Base-by-base conservation (phyloP, 2,888 invertebrate species). In the Pseudolycoriella hygida region DNA sequence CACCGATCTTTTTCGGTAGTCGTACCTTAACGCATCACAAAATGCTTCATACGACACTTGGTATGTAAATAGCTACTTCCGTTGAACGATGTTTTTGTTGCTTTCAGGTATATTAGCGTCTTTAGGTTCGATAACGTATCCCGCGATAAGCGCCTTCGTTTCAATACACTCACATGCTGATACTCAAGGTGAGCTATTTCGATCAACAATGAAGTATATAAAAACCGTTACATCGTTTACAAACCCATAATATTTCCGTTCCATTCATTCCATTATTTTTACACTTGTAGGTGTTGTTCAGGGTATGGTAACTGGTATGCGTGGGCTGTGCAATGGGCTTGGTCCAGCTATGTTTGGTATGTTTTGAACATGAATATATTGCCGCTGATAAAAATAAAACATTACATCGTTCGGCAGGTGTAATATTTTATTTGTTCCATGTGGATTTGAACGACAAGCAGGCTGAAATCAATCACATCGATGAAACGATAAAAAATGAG, bases 251-350 rank as follows among this genome's bases (percentile, higher is more conserved):
- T 19, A 25, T 18, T 25, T 25, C n/a, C n/a, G n/a, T 40, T 18
- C 14, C 20, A 19, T 40, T 40, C 17, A 5, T 6, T 5, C 18
- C 18, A 19, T 19, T 10, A 17, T 40, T n/a, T 15, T 42, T 38
- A 19, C 37, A 34, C 2, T 43, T 37, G 19, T 51, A 74, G 74
- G 86, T 47, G 77, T 89, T 31, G 88, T 88, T 48, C 93, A 94
- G 68, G 97, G 98, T 50, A 92, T 99, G 79, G 90, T 99, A 43
- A 98, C 98, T 0, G 98, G 98, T 12, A 96, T 98, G 74, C 73
- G 97, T 50, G 97, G 98, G 1, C 75, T 98, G 43, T 98, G 98
- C 52, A 94, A 96, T 61, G 97, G 97, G 14, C 74, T 98, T 43
- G 98, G 98, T 0, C 98, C 98, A 1, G 98, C 98, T 39, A 84